Percentiles rank a stretch among this genome's conserved stretches.
Conservation (phyloP, 2,113 vertebrate species). For the Scophthalmus maximus region DNA sequence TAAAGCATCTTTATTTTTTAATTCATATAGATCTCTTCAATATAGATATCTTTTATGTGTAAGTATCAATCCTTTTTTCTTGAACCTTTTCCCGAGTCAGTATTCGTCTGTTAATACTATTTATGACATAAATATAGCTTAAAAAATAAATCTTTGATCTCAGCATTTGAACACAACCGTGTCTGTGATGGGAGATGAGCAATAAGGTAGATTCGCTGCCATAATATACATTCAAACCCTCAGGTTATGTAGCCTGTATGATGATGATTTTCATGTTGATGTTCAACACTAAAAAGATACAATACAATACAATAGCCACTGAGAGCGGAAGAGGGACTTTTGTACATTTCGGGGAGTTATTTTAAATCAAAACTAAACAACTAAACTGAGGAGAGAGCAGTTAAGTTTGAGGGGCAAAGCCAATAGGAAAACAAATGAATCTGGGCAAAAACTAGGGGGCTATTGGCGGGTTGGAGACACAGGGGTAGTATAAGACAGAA, state of each 20-base stretch:
- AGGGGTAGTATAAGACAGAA: no score
- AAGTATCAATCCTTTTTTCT: constrained; percentile 14
- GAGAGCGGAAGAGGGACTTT: no score
- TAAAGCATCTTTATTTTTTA: neutral
- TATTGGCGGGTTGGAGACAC: no score
- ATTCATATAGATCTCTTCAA: constrained; percentile 1
- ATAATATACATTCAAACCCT: constrained; percentile 45
- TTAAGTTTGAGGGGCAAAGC: constrained; percentile 1
- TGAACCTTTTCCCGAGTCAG: neutral
- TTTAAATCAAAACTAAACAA: neutral
- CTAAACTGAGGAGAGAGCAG: neutral
- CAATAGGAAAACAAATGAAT: neutral
- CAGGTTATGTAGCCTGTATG: neutral
- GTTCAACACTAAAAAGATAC: neutral
- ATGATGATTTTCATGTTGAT: neutral
- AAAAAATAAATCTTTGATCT: constrained; percentile 42
- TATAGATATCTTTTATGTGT: constrained; percentile 29
- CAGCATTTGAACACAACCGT: no score
- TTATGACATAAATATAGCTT: neutral
- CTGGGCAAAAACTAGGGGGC: neutral
- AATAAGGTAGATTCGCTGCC: constrained; percentile 20
- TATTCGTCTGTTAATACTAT: constrained; percentile 3
- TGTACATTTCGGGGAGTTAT: no score
- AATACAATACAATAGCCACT: no score
- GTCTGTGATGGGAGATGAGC: neutral